Evolutionary conservation across 2,797 vertebrate genomes (phyloP).

Genomic region (Gambelia wislizenii): DNA sequence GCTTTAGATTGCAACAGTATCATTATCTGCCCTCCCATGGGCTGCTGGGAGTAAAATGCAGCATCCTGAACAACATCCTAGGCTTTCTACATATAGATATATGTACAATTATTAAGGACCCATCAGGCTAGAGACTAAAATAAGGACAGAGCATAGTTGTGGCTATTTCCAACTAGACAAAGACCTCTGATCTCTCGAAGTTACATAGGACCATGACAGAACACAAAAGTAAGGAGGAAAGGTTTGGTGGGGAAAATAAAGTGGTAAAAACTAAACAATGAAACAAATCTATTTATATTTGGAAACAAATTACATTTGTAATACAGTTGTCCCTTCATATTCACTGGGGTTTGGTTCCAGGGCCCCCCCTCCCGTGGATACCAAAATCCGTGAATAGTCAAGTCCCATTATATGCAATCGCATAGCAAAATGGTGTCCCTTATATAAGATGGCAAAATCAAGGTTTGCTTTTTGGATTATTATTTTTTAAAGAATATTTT

Average conservation of each 20-base stretch:
- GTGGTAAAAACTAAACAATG: neutral
- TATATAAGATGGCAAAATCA: too few species aligned
- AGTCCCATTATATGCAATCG: too few species aligned
- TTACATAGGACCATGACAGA: neutral
- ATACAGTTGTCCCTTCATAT: too few species aligned
- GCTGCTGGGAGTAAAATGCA: neutral
- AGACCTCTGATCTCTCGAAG: neutral
- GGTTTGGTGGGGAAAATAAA: constrained; percentile 1
- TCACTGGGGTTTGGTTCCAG: too few species aligned
- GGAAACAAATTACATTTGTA: constrained; percentile 1
- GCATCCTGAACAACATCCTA: neutral
- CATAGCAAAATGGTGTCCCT: too few species aligned
- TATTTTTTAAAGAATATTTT: too few species aligned
- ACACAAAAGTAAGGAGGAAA: neutral
- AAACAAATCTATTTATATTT: neutral
- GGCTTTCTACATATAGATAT: neutral
- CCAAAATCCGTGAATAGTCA: too few species aligned
- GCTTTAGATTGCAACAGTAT: constrained; percentile 6
- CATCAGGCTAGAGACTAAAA: neutral
- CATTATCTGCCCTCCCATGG: neutral
- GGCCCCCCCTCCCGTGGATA: too few species aligned
- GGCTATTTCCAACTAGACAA: constrained; percentile 2
- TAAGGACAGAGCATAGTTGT: neutral
- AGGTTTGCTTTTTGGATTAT: too few species aligned
- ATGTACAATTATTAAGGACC: neutral